These are phyloP conservation scores for Dysmachus trigonus DNA, from an alignment of 2,888 invertebrate species.

Conservation along the genomic window DNA sequence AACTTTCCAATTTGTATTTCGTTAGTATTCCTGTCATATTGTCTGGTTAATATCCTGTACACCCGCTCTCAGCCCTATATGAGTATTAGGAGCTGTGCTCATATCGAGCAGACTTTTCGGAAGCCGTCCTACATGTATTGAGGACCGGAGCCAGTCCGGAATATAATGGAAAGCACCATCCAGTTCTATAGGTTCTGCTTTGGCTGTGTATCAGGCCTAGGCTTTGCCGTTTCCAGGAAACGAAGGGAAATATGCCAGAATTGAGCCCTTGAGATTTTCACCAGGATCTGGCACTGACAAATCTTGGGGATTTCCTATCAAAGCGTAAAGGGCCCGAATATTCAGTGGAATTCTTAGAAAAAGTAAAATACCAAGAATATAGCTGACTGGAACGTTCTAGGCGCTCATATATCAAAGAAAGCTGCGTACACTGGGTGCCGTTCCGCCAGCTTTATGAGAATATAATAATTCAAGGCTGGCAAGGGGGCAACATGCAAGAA, in stretches of 20 bases:
- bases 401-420: not conserved
- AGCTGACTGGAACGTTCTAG: not conserved
- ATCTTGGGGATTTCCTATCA: not conserved
- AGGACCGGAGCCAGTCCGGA: not conserved
- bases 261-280: not conserved
- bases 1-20: constrained; percentile 33
- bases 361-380: not conserved
- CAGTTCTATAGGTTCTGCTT: not conserved
- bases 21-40: constrained; percentile 21
- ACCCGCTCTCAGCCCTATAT: not conserved
- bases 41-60: constrained; percentile 28
- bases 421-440: not conserved
- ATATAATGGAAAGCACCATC: not conserved
- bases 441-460: not conserved
- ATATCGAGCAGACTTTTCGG: not conserved
- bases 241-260: not conserved
- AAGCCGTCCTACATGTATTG: not conserved
- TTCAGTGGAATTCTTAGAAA: not conserved
- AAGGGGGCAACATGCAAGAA: not conserved
- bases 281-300: not conserved
- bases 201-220: not conserved
- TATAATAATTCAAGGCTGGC: not conserved
- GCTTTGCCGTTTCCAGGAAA: not conserved
- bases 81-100: not conserved
- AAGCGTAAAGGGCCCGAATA: not conserved